Evolutionary conservation across 2,797 vertebrate genomes (phyloP).

Genomic region (Acestrorhynchus altus): DNA sequence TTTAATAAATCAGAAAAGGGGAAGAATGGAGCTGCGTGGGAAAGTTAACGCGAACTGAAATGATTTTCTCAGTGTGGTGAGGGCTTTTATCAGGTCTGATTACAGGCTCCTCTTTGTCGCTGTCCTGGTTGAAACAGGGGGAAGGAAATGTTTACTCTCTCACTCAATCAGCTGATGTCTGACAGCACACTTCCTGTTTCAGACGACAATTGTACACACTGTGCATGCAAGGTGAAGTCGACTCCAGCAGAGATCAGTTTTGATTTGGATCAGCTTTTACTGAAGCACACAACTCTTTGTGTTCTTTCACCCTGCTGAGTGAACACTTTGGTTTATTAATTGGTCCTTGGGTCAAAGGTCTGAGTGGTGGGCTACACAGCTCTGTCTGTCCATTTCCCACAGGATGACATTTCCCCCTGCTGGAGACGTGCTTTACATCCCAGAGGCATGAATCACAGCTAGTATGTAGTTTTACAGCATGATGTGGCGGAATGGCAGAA

Average conservation of each 20-base stretch:
- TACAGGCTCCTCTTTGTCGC: conserved; percentile 30
- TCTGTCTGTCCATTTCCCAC: not conserved
- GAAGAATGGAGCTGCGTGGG: not conserved
- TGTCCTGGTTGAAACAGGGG: conserved; percentile 49
- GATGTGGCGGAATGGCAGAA: no score
- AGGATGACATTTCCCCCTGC: conserved; percentile 19
- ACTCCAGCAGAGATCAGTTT: not conserved
- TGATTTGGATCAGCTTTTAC: not conserved
- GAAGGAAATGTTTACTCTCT: conserved; percentile 73
- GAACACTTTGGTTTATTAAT: not conserved
- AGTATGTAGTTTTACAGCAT: not conserved
- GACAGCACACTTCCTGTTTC: conserved; percentile 66
- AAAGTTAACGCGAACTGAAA: conserved; percentile 53
- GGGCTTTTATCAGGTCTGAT: conserved; percentile 47
- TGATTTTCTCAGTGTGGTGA: conserved; percentile 23
- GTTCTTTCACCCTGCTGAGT: not conserved
- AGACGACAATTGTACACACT: conserved; percentile 46
- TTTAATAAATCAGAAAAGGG: conserved; percentile 42
- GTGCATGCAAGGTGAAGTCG: not conserved
- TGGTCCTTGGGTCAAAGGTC: not conserved
- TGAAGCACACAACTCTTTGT: not conserved
- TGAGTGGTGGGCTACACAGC: not conserved
- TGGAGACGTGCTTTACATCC: not conserved
- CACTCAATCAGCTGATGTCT: conserved; percentile 72
- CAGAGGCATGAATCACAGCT: not conserved